These are phyloP conservation scores for Cataglyphis cursor DNA, from an alignment of 2,888 invertebrate species.

Conservation along the genomic window DNA sequence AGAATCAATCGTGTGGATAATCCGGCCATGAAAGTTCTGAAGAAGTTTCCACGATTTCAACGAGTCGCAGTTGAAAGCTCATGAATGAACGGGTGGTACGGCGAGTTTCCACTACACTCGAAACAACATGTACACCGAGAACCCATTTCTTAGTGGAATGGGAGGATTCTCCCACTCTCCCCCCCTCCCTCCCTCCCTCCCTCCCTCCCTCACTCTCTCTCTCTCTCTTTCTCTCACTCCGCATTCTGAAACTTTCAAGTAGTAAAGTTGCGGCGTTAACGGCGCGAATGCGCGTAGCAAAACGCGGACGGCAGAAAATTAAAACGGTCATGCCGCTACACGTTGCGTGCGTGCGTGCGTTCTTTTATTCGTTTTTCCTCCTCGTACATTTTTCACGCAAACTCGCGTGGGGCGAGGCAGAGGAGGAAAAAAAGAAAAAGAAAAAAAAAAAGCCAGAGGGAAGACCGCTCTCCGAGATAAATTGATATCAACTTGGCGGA, in stretches of 20 bases:
- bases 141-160: conserved; percentile 71
- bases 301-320: conserved; percentile 58
- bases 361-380: background rate
- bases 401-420: conserved; percentile 18
- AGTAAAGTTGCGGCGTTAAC: conserved; percentile 62
- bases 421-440: background rate
- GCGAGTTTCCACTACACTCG: conserved; percentile 68
- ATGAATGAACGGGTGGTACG: conserved; percentile 80
- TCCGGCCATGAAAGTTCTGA: conserved; percentile 69
- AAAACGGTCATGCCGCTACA: conserved; percentile 45
- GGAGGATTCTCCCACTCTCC: conserved; percentile 26
- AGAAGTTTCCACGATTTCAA: conserved; percentile 75
- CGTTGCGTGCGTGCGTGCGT: background rate
- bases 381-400: conserved; percentile 41
- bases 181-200: conserved; percentile 2
- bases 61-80: conserved; percentile 77
- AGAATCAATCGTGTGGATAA: conserved; percentile 73
- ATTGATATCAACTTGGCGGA: conserved; percentile 47
- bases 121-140: conserved; percentile 69
- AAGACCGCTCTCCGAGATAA: conserved; percentile 33
- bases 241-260: conserved; percentile 69
- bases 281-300: conserved; percentile 31
- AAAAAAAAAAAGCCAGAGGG: background rate
- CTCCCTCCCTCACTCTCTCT: conserved; percentile 13
- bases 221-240: conserved; percentile 23